Base-by-base conservation (phyloP, 1,140 invertebrate genomes). In the Probaryconus sp. region DNA sequence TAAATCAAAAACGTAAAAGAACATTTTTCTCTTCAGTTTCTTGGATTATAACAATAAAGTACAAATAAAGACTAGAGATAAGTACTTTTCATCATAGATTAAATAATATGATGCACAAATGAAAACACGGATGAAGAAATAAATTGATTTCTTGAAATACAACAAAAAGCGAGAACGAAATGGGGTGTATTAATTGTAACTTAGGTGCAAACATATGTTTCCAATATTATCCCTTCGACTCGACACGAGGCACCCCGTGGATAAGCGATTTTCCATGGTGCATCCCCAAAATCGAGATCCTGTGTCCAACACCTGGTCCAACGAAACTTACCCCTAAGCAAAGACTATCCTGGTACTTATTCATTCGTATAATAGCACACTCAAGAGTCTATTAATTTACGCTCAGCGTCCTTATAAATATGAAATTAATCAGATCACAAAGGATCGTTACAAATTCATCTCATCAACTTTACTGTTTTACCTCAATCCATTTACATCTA, bases 311-410 rank as follows among this genome's bases (percentile, higher is more conserved):
- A 81, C 79, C 80, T 81, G 79, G 80, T 71, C 38, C 18, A n/a
- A 24, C 51, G 21, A n/a, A n/a, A 26, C 61, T n/a, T n/a, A n/a
- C 30, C 31, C 42, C 40, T 13, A 4, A 56, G 51, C 61, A n/a
- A n/a, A 9, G 38, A 67, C 67, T 69, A 77, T 65, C 50, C 55
- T 43, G 72, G 33, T 70, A 64, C 31, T 48, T 53, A 77, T 65
- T 43, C 24, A 42, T 47, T 10, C n/a, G 21, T 51, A 51, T 43
- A 64, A 65, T 65, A 65, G 55, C 47, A 55, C 6, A 26, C 61
- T 64, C 55, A 79, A 82, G 65, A 79, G 70, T 82, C 79, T 80
- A 82, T 82, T 81, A 82, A 82, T 82, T 82, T 82, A 76, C 68
- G 63, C 69, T 61, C 69, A 67, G 64, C 64, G 28, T 72, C n/a